Conservation (phyloP, 1,140 invertebrate genomes). For the Physella acuta region DNA sequence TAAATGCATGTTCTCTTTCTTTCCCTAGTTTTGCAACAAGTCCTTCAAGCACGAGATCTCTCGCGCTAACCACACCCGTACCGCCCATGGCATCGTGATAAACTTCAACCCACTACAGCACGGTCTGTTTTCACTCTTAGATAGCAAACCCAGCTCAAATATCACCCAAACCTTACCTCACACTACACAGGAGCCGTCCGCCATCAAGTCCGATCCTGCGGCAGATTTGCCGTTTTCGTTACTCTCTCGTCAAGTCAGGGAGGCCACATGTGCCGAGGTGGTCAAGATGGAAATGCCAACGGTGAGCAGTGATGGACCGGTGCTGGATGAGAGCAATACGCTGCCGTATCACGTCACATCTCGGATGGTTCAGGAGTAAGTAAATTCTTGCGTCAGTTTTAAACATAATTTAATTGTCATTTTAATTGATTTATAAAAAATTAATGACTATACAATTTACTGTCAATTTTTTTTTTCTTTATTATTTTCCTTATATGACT, state of each 20-base stretch:
- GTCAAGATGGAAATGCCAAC: not conserved
- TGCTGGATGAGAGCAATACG: constrained; percentile 22
- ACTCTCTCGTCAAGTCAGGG: not conserved
- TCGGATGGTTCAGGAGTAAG: constrained; percentile 22
- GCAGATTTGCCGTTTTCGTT: constrained; percentile 5
- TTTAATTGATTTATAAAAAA: not conserved
- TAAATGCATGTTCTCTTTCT: constrained; percentile 3
- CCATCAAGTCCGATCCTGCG: not conserved
- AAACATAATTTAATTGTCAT: not conserved
- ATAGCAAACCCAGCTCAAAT: constrained; percentile 12
- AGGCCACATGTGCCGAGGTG: not conserved
- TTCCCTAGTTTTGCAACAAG: constrained; percentile 34
- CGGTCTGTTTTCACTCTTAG: not conserved
- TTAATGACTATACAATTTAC: too few relatives aligned
- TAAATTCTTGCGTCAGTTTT: not conserved
- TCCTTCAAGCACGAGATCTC: constrained; percentile 44
- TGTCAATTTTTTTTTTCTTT: too few relatives aligned
- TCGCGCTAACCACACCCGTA: constrained; percentile 51
- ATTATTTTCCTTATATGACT: too few relatives aligned
- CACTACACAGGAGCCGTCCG: not conserved
- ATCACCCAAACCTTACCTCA: not conserved
- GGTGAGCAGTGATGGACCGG: not conserved
- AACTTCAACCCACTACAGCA: constrained; percentile 34
- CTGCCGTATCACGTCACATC: constrained; percentile 25
- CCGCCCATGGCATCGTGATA: constrained; percentile 48